Percentiles rank a stretch among this genome's conserved stretches.
Conservation (phyloP, 2,888 invertebrate species). For the Agrilus mali region DNA sequence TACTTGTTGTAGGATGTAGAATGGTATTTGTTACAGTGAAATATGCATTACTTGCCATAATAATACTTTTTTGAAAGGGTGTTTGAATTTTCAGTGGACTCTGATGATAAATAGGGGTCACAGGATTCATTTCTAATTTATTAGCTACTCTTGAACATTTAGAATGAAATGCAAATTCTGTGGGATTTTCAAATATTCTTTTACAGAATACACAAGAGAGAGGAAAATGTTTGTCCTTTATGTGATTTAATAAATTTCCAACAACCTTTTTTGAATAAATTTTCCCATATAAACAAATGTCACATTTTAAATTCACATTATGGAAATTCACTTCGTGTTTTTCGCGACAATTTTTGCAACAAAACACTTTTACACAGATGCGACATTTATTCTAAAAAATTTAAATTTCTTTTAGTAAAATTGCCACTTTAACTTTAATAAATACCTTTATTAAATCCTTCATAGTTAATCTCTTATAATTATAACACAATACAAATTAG, state of each 20-base stretch:
- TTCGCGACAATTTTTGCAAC: slow-evolving; percentile 25
- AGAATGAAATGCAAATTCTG: slow-evolving; percentile 19
- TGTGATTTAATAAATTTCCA: slow-evolving; percentile 18
- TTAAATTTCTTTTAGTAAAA: background rate
- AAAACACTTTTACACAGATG: slow-evolving; percentile 23
- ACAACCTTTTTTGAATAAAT: slow-evolving; percentile 13
- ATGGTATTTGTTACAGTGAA: slow-evolving; percentile 4
- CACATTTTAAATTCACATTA: slow-evolving; percentile 21
- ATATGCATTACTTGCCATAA: slow-evolving; percentile 8
- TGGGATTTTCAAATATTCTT: slow-evolving; percentile 16
- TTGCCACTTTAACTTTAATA: background rate
- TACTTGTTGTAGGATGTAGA: slow-evolving; percentile 19
- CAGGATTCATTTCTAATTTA: background rate
- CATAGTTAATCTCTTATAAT: background rate
- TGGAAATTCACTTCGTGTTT: slow-evolving; percentile 23
- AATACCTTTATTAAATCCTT: slow-evolving; percentile 1
- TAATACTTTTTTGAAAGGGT: slow-evolving; percentile 7
- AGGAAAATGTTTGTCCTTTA: slow-evolving; percentile 22
- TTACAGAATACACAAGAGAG: slow-evolving; percentile 24
- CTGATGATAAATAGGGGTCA: slow-evolving; percentile 3
- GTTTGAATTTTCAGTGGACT: slow-evolving; percentile 14
- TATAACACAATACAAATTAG: too few relatives aligned
- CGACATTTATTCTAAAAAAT: slow-evolving; percentile 25
- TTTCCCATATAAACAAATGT: slow-evolving; percentile 25
- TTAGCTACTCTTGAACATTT: slow-evolving; percentile 17